Evolutionary conservation across 2,797 vertebrate species (phyloP).

Genomic region (Sebastes variabilis): DNA sequence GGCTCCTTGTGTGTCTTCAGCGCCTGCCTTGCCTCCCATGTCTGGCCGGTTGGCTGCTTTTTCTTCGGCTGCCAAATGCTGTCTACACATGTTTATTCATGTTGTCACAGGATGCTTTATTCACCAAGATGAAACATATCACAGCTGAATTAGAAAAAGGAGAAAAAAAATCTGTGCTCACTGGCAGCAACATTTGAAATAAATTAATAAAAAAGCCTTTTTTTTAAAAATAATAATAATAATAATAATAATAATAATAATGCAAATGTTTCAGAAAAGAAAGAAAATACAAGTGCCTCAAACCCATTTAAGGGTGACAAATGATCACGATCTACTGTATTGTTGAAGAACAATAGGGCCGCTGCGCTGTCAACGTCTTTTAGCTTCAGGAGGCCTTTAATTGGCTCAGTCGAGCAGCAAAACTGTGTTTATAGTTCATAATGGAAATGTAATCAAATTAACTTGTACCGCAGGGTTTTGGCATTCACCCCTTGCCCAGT

Average conservation of each 20-base stretch:
- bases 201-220: slow-evolving; percentile 34
- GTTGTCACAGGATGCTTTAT: slow-evolving; percentile 68
- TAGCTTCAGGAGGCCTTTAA: slow-evolving; percentile 80
- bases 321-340: slow-evolving; percentile 66
- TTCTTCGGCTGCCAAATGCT: slow-evolving; percentile 64
- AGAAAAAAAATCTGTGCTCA: neutral
- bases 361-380: slow-evolving; percentile 58
- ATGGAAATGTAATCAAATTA: slow-evolving; percentile 86
- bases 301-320: slow-evolving; percentile 61
- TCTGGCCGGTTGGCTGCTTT: slow-evolving; percentile 51
- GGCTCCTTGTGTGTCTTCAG: slow-evolving; percentile 56
- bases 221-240: neutral
- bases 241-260: neutral
- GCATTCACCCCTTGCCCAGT: slow-evolving; percentile 77
- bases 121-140: slow-evolving; percentile 61
- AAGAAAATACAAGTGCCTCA: neutral
- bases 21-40: slow-evolving; percentile 50
- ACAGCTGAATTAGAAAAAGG: slow-evolving; percentile 29
- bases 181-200: slow-evolving; percentile 38
- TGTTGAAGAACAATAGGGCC: slow-evolving; percentile 61
- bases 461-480: slow-evolving; percentile 79
- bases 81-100: slow-evolving; percentile 80
- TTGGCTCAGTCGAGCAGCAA: slow-evolving; percentile 79
- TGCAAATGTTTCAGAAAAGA: slow-evolving; percentile 18
- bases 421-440: slow-evolving; percentile 85